Evolutionary conservation across 2,113 vertebrate genomes (phyloP).

Genomic region (Cebus imitator): DNA sequence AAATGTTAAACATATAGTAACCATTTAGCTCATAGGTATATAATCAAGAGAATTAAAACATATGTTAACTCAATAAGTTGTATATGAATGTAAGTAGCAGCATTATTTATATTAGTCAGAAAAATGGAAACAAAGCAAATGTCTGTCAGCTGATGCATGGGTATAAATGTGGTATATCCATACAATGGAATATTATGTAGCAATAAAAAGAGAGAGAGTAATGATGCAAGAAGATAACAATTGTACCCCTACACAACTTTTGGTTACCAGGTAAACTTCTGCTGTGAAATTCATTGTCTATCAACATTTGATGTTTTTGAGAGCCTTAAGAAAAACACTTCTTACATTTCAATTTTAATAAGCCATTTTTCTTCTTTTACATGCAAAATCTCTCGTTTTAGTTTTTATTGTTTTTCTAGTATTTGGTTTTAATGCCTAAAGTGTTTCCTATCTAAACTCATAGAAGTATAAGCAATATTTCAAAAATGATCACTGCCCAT

Average conservation of each 20-base stretch:
- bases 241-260: not conserved
- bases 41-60: not conserved
- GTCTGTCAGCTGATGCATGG: not conserved
- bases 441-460: not conserved
- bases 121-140: not conserved
- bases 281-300: not conserved
- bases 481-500: not conserved
- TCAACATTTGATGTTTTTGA: not conserved
- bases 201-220: not conserved
- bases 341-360: not conserved
- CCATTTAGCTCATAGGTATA: not conserved
- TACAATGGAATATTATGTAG: not conserved
- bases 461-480: not conserved
- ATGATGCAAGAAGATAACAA: not conserved
- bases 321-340: not conserved
- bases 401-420: not conserved
- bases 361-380: not conserved
- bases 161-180: not conserved
- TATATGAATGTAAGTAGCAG: not conserved
- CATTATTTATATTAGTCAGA: not conserved
- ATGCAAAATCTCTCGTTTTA: not conserved
- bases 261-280: not conserved
- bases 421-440: not conserved
- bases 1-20: not conserved
- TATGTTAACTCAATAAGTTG: not conserved